A percentile compares a stretch with the other conserved stretches of the same genome.
phyloP scores from a whole-genome alignment of 1,140 invertebrate genomes.

The Pseudoatta argentina region DNA sequence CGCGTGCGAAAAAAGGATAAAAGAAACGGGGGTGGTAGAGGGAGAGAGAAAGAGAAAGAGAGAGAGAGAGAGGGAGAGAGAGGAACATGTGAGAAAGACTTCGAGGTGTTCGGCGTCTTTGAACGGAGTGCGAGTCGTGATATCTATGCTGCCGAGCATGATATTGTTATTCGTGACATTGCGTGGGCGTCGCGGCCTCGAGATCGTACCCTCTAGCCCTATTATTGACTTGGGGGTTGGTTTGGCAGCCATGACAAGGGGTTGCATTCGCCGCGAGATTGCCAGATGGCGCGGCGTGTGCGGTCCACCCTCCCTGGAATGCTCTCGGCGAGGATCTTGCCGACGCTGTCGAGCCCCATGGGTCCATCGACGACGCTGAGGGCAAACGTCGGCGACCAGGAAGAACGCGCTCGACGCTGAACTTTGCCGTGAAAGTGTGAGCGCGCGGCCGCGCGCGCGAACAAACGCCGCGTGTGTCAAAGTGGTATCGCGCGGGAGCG shows the following conservation, averaged over 20 bases:
- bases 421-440: constrained; percentile 1
- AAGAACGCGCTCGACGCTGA: neutral
- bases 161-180: neutral
- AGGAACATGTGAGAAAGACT: neutral
- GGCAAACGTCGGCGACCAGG: constrained; percentile 38
- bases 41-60: neutral
- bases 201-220: constrained; percentile 49
- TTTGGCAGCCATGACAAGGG: constrained; percentile 75
- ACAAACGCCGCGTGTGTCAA: constrained; percentile 3
- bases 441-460: constrained; percentile 8
- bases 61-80: neutral
- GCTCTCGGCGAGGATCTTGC: constrained; percentile 70
- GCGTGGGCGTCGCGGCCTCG: constrained; percentile 23
- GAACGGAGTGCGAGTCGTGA: neutral
- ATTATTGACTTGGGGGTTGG: constrained; percentile 77
- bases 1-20: constrained; percentile 43
- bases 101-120: neutral
- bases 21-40: constrained; percentile 28
- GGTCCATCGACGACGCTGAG: constrained; percentile 69
- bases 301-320: constrained; percentile 81
- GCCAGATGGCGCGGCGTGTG: constrained; percentile 78
- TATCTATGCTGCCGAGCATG: constrained; percentile 4
- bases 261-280: constrained; percentile 64
- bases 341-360: constrained; percentile 69
- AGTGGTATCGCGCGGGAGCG: constrained; percentile 43